Base-by-base conservation (phyloP, 35 echinoderm and acorn worm genomes). In the Ophiothrix spiculata region DNA sequence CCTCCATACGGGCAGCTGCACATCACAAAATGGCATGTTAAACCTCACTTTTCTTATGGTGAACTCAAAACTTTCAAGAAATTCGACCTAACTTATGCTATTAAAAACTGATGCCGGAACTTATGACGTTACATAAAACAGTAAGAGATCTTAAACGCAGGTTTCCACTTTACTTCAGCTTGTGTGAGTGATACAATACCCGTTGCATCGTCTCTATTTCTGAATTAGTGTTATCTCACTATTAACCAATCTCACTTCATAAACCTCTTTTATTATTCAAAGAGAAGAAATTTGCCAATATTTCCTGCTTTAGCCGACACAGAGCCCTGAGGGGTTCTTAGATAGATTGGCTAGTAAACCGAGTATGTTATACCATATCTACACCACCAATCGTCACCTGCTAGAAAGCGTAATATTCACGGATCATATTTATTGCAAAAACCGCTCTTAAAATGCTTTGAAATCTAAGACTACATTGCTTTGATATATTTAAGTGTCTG, bases 341-440 rank as follows among this genome's bases (percentile, higher is more conserved):
- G n/a, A n/a, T n/a, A n/a, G n/a, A n/a, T n/a, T n/a, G n/a, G n/a
- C n/a, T n/a, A n/a, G n/a, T n/a, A n/a, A n/a, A n/a, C n/a, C n/a
- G n/a, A n/a, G n/a, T n/a, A n/a, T n/a, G n/a, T n/a, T n/a, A 25
- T 28, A 69, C 23, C 60, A 25, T 15, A 69, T 69, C 60, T 15
- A 69, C 60, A n/a, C 60, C 17, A 10, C 29, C 60, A n/a, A 2
- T 25, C 25, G n/a, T 28, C 60, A 69, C 60, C 60, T 69, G 60
- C 60, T 4, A n/a, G 60, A 69, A 49, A 69, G 4, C 60, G 3
- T 69, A 69, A 69, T 69, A 69, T 69, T 69, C 60, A 28, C 60
- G 60, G 60, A 69, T 69, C 60, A 69, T 69, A 69, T 69, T 69
- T 69, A 69, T 69, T 69, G 60, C 4, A 69, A 69, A 69, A 69